Conservation (phyloP, 2,113 vertebrate genomes). For the Capreolus pygargus region DNA sequence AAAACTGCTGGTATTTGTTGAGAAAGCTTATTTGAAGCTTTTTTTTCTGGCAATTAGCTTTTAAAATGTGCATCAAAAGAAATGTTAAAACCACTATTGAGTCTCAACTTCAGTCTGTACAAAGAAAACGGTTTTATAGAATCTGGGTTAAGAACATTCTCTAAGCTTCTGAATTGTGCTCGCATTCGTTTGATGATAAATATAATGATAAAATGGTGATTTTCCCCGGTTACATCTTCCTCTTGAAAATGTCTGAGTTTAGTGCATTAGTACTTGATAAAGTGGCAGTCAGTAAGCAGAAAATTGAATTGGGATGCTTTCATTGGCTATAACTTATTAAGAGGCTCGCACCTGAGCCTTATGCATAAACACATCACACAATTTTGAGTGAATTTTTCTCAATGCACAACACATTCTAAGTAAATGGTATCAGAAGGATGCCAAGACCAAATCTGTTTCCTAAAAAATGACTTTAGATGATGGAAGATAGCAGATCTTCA, state of each 20-base stretch:
- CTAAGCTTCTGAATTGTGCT: slow-evolving; percentile 8
- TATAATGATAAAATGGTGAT: slow-evolving; percentile 1
- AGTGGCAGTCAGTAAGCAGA: neutral
- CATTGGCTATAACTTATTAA: neutral
- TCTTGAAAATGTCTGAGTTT: neutral
- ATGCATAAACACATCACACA: neutral
- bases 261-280: neutral
- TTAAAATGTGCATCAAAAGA: slow-evolving; percentile 14
- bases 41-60: slow-evolving; percentile 35
- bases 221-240: slow-evolving; percentile 9
- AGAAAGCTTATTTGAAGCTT: neutral
- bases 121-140: slow-evolving; percentile 11
- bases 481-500: neutral
- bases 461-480: neutral
- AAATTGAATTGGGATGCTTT: neutral
- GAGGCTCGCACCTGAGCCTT: neutral
- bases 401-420: neutral
- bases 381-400: neutral
- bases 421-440: neutral
- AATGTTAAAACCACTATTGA: neutral
- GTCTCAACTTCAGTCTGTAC: neutral
- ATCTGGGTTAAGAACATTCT: neutral
- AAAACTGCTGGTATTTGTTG: neutral
- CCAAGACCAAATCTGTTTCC: neutral
- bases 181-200: neutral